Evolutionary conservation across 2,888 invertebrate genomes (phyloP), one percentile per base, ranked within the genome.

Genomic region (Sialis fuliginosa): DNA sequence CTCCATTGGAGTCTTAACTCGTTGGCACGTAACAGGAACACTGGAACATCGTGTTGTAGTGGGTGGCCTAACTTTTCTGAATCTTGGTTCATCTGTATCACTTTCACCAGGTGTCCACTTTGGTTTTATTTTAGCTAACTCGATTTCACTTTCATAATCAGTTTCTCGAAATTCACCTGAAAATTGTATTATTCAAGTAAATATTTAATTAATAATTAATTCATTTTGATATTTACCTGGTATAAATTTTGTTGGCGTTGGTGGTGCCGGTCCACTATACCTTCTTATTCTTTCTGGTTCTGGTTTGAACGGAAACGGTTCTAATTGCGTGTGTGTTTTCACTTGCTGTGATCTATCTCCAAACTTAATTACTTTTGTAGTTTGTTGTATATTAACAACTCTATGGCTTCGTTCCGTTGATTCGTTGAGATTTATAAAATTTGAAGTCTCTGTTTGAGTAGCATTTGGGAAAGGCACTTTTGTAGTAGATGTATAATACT

Each of bases 91-190:
- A 44, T 76, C 72, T 1, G 65, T 67, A 48, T 76, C 75, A 45
- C 68, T 69, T 12, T 74, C 74, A 8, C 68, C 64, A 1, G 80
- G 80, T 1, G 72, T 68, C 81, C 81, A 81, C 48, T 75, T 69
- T 0, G 77, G 69, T 47, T 70, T 71, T 48, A 81, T 79, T 54
- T 69, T 68, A 0, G 67, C 60, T 9, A 67, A 64, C 50, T 81
- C 81, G 5, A 74, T 66, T 55, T 81, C 81, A 57, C 78, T 79
- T 54, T 81, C 80, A 54, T 81, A 81, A 55, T 81, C 81, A 46
- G 77, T 79, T 54, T 80, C 79, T 10, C 72, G 66, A 51, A 74
- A 77, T 49, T 77, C 75, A 8, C 78, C 22, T 22, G 22, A 22
- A 22, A 22, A 22, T 22, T 22, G 22, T 22, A 22, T 22, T 22